phyloP scores from a whole-genome alignment of 2,888 invertebrate species.

The Eupsilia transversa region DNA sequence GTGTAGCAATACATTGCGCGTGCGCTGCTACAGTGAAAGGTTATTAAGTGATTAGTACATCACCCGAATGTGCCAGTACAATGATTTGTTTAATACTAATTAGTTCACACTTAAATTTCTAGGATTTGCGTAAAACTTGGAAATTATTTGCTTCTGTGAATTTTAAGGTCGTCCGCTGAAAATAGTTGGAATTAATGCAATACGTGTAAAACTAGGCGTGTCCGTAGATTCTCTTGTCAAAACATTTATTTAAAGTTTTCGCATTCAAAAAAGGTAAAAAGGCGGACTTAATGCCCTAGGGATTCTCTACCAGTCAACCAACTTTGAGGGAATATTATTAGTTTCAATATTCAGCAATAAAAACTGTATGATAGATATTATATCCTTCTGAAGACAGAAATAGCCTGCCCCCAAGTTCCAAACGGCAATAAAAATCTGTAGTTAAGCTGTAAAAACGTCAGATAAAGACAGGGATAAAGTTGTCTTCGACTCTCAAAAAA shows the following conservation, averaged over 20 bases:
- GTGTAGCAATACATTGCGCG: slow-evolving; percentile 48
- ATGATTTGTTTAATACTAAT: slow-evolving; percentile 58
- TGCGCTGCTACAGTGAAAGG: slow-evolving; percentile 47
- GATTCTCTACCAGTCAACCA: too few relatives aligned
- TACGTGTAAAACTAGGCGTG: not conserved
- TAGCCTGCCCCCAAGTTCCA: too few relatives aligned
- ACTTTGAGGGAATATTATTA: too few relatives aligned
- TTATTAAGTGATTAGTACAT: slow-evolving; percentile 55
- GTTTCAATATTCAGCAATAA: not conserved
- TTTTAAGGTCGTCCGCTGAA: slow-evolving; percentile 41
- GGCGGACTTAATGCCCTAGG: too few relatives aligned
- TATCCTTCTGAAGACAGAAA: not conserved
- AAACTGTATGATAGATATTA: not conserved
- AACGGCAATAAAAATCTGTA: not conserved
- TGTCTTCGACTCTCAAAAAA: not conserved
- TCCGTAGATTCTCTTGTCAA: not conserved
- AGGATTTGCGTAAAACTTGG: slow-evolving; percentile 50
- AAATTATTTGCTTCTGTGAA: slow-evolving; percentile 51
- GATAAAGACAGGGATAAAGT: not conserved
- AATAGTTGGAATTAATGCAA: slow-evolving; percentile 24
- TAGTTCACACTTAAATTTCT: slow-evolving; percentile 40
- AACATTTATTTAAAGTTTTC: too few relatives aligned
- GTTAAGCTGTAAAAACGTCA: not conserved
- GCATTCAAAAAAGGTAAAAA: too few relatives aligned
- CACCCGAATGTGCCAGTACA: slow-evolving; percentile 36